Percentiles rank a stretch among this genome's conserved stretches.
These are phyloP conservation scores for Hermetia illucens DNA, from an alignment of 1,140 invertebrate species.

Conservation along the genomic window DNA sequence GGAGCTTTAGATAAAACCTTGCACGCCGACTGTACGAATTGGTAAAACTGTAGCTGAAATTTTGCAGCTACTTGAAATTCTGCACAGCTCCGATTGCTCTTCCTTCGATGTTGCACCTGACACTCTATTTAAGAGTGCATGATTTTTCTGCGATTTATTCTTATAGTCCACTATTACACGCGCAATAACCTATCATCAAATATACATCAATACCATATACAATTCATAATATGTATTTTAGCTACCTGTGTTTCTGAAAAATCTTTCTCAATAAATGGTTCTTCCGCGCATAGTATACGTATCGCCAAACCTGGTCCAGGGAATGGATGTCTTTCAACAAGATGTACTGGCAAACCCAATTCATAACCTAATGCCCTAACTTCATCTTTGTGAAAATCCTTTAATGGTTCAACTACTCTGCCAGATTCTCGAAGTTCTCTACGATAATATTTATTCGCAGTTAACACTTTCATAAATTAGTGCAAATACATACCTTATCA, in stretches of 20 bases:
- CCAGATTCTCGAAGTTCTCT: constrained; percentile 64
- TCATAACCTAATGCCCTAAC: constrained; percentile 75
- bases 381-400: constrained; percentile 99
- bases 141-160: constrained; percentile 84
- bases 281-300: constrained; percentile 87
- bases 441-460: background rate
- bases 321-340: constrained; percentile 94
- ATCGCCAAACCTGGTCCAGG: constrained; percentile 92
- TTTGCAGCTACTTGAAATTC: constrained; percentile 65
- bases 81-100: constrained; percentile 53
- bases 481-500: constrained; percentile 50
- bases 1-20: constrained; percentile 57
- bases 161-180: constrained; percentile 90
- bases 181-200: constrained; percentile 52
- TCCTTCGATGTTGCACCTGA: constrained; percentile 62
- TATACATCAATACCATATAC: background rate
- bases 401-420: constrained; percentile 91
- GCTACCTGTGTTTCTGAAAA: constrained; percentile 82
- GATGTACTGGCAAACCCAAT: constrained; percentile 69
- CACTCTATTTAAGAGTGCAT: constrained; percentile 78
- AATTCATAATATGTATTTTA: constrained; percentile 9
- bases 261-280: constrained; percentile 89
- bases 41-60: constrained; percentile 79
- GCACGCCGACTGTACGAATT: constrained; percentile 92
- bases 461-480: background rate